Evolutionary conservation across 2,113 vertebrate genomes (phyloP).

Genomic region (Felis catus): F.catus_Fca126_mat1.0 CM031415.1:17525001-17525500

Average conservation of each 20-base stretch:
- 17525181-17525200: slow-evolving; percentile 73
- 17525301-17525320: slow-evolving; percentile 82
- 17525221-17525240: neutral
- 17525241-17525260: neutral
- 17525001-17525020: slow-evolving; percentile 67
- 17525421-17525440: slow-evolving; percentile 64
- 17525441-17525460: slow-evolving; percentile 7
- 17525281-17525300: slow-evolving; percentile 82
- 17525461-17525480: neutral
- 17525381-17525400: slow-evolving; percentile 50
- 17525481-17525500: neutral
- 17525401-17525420: slow-evolving; percentile 77
- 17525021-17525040: neutral
- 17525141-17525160: slow-evolving; percentile 57
- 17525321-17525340: slow-evolving; percentile 75
- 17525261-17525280: neutral
- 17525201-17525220: slow-evolving; percentile 57
- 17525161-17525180: slow-evolving; percentile 56
- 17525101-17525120: slow-evolving; percentile 57
- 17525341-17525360: slow-evolving; percentile 72
- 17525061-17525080: slow-evolving; percentile 1
- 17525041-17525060: neutral
- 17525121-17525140: slow-evolving; percentile 65
- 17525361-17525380: slow-evolving; percentile 58
- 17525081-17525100: neutral